These are phyloP conservation scores for Notolabrus celidotus DNA, from an alignment of 2,797 vertebrate species.

Conservation along the genomic window DNA sequence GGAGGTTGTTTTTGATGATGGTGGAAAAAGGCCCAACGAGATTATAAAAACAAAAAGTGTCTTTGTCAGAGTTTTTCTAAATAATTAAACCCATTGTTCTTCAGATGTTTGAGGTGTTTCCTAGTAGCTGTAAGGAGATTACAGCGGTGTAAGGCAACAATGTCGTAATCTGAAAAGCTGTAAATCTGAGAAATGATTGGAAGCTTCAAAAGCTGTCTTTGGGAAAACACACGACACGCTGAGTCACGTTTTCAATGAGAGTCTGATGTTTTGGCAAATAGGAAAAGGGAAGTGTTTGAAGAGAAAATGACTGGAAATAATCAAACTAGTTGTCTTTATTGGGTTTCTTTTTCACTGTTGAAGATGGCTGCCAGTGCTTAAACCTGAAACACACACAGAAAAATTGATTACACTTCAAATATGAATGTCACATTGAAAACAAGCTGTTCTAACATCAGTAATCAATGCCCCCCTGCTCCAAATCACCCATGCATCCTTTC, in stretches of 20 bases:
- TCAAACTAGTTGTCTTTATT: conserved; percentile 20
- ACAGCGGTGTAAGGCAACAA: conserved; percentile 66
- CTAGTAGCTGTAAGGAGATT: conserved; percentile 67
- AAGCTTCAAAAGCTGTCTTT: conserved; percentile 34
- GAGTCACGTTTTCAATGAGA: conserved; percentile 13
- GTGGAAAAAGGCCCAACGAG: neutral
- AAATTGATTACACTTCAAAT: conserved; percentile 20
- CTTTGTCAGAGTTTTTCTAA: conserved; percentile 10
- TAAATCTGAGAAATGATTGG: conserved; percentile 53
- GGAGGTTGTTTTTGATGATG: conserved; percentile 6
- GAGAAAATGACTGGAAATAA: neutral
- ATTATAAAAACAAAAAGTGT: conserved; percentile 1
- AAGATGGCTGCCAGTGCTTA: neutral
- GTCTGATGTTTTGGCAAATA: neutral
- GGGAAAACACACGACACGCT: conserved; percentile 40
- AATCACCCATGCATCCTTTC: neutral
- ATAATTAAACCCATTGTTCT: conserved; percentile 60
- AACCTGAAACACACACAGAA: conserved; percentile 7
- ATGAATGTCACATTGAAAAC: neutral
- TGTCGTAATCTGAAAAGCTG: conserved; percentile 79
- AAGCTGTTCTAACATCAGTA: neutral
- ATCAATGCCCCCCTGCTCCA: too few species aligned
- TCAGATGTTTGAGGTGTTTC: conserved; percentile 38
- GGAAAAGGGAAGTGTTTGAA: neutral
- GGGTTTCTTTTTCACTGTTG: conserved; percentile 16